A percentile compares a stretch with the other conserved stretches of the same genome.
phyloP scores from a whole-genome alignment of 1,140 invertebrate species.

The Cotesia typhae region DNA sequence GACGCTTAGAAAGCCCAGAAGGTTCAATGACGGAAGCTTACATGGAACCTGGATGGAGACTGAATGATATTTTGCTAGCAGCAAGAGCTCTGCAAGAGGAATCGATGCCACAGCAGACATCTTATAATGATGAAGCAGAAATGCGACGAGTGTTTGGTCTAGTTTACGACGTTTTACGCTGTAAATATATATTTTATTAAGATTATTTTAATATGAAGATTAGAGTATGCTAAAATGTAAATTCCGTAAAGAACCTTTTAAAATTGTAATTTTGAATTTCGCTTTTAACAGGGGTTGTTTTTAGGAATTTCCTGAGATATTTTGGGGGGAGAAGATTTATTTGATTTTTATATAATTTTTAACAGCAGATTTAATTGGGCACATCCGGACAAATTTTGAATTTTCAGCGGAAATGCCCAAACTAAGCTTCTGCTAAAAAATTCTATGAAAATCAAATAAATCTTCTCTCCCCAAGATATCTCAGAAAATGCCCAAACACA shows the following conservation, averaged over 20 bases:
- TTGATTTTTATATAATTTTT: too few relatives aligned
- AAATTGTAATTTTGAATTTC: too few relatives aligned
- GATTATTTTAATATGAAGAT: too few relatives aligned
- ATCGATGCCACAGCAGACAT: conserved; percentile 6
- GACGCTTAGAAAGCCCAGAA: conserved; percentile 17
- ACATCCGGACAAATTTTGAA: not conserved
- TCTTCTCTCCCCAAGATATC: too few relatives aligned
- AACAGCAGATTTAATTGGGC: too few relatives aligned
- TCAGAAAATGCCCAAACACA: too few relatives aligned
- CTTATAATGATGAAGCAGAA: conserved; percentile 73
- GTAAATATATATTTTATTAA: conserved; percentile 63
- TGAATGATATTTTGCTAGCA: conserved; percentile 52
- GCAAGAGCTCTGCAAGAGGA: conserved; percentile 41
- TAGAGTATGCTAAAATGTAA: not conserved
- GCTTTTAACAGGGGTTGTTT: too few relatives aligned
- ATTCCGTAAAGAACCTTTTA: not conserved
- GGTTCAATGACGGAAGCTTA: conserved; percentile 47
- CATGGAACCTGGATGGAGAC: conserved; percentile 53
- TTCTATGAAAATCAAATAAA: too few relatives aligned
- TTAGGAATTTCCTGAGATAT: too few relatives aligned
- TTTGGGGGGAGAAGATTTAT: too few relatives aligned
- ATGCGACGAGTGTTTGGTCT: conserved; percentile 80
- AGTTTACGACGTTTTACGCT: conserved; percentile 81
- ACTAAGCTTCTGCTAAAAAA: too few relatives aligned
- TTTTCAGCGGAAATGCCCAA: too few relatives aligned